A percentile compares a stretch with the other conserved stretches of the same genome.
Conservation (phyloP, 2,797 vertebrate genomes). For the Syndactyla subalaris region DNA sequence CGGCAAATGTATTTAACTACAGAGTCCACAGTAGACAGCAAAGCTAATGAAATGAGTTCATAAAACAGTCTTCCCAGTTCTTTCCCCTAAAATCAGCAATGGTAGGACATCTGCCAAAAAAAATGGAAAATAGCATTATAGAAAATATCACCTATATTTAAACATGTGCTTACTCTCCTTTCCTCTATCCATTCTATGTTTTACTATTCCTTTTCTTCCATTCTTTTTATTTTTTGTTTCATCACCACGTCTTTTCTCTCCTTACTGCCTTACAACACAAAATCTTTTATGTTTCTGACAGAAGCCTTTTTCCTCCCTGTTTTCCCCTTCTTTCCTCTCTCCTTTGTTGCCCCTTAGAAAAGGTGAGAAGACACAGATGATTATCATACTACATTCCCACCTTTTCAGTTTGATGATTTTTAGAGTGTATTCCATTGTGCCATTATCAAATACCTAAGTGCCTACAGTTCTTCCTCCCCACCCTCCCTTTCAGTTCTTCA, state of each 20-base stretch:
- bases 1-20: neutral
- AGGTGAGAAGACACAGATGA: neutral
- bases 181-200: neutral
- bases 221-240: neutral
- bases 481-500: neutral
- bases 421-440: neutral
- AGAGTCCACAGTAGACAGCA: neutral
- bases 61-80: neutral
- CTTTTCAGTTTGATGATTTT: neutral
- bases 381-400: neutral
- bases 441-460: neutral
- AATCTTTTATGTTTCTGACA: neutral
- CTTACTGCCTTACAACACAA: neutral
- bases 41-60: neutral
- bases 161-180: fast-evolving
- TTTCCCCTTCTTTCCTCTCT: neutral
- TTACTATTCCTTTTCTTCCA: neutral
- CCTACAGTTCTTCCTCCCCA: neutral
- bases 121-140: neutral
- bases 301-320: neutral
- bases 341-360: neutral
- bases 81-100: neutral
- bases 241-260: neutral
- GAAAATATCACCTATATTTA: neutral
- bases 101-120: neutral